Conservation (phyloP, 2,113 vertebrate genomes). For the Struthio camelus region DNA sequence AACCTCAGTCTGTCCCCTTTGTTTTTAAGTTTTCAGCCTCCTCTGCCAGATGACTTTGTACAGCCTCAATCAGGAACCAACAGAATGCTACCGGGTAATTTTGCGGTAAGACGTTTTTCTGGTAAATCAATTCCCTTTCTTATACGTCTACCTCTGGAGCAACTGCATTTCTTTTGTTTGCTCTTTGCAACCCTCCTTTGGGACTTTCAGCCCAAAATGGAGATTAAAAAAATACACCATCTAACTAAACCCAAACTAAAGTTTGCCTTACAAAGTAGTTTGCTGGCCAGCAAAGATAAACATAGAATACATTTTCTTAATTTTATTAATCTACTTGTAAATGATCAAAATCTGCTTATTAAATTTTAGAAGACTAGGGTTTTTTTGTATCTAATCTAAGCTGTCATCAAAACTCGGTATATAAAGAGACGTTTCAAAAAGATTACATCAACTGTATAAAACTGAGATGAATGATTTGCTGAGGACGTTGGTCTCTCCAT, state of each 20-base stretch:
- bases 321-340: neutral
- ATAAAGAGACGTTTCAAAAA: neutral
- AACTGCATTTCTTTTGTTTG: neutral
- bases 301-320: neutral
- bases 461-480: neutral
- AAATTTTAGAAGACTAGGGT: neutral
- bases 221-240: accelerated
- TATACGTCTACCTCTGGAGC: neutral
- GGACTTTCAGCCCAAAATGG: neutral
- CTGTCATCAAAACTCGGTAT: neutral
- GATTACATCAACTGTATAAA: neutral
- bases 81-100: neutral
- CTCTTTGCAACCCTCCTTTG: neutral
- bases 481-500: neutral
- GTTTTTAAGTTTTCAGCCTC: neutral
- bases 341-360: too few species aligned
- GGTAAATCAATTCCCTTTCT: neutral
- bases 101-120: neutral
- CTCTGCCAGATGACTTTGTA: neutral
- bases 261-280: neutral
- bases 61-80: neutral
- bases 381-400: neutral
- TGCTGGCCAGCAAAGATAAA: neutral
- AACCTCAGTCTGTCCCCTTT: neutral
- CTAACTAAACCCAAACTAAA: neutral